phyloP scores from a whole-genome alignment of 2,797 vertebrate genomes.

The Sebastes paucispinis region DNA sequence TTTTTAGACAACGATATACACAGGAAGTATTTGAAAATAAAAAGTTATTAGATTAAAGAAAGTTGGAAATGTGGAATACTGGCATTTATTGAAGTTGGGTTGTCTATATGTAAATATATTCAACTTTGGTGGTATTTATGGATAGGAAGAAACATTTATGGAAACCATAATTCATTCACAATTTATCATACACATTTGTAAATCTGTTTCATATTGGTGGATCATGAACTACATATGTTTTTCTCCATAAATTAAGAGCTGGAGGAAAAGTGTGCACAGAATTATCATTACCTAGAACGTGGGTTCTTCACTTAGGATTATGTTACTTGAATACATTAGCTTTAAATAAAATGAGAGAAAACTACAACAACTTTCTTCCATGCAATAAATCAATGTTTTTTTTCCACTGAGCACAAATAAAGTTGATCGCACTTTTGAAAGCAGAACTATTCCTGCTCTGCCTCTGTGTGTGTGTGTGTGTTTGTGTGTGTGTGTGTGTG shows the following conservation, averaged over 20 bases:
- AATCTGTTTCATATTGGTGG: background rate
- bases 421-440: constrained; percentile 16
- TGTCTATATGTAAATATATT: background rate
- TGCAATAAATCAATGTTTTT: constrained; percentile 5
- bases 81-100: background rate
- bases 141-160: background rate
- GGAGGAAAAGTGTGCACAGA: background rate
- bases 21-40: background rate
- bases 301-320: background rate
- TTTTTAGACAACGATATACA: background rate
- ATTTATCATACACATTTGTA: background rate
- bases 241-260: background rate
- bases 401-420: background rate
- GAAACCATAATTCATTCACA: background rate
- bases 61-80: background rate
- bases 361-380: constrained; percentile 2
- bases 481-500: background rate
- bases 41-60: background rate
- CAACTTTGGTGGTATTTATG: background rate
- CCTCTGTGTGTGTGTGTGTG: background rate
- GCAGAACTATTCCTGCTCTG: background rate
- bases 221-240: background rate
- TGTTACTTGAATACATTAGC: background rate
- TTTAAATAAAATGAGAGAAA: constrained; percentile 36
- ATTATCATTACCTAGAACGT: background rate